Base-by-base conservation (phyloP, 2,888 invertebrate genomes). In the Philaethria dido region DNA sequence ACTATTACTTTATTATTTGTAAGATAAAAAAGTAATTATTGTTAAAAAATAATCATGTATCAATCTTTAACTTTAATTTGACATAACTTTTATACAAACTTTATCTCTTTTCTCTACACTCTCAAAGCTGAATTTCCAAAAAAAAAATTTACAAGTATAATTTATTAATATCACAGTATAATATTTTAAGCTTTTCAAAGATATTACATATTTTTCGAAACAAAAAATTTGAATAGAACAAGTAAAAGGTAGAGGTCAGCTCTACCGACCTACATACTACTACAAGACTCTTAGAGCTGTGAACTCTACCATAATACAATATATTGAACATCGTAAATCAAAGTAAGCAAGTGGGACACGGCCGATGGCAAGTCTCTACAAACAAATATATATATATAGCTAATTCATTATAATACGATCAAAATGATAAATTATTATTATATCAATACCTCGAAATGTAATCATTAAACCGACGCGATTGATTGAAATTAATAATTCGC, bases 271-370 rank as follows among this genome's bases (percentile, higher is more conserved):
- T 60, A 47, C 45, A 29, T 18, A 22, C 1, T n/a, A n/a, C n/a
- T n/a, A n/a, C n/a, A n/a, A 42, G 22, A 64, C 22, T 16, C 45
- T 45, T 48, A 42, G 59, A 59, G 57, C 42, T 25, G 42, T 48
- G 48, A 59, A 50, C 25, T 44, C 44, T 45, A 60, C 25, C 9
- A 42, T 45, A 60, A 60, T 33, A 13, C 33, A 60, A 60, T 33
- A 13, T 47, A 64, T 57, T 47, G 47, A 22, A 6, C 5, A 18
- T 64, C 52, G 52, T 62, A 52, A 22, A 54, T 63, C 44, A 44
- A 29, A 16, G 13, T 33, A 16, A 52, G 63, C 57, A 64, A 59
- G 48, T 64, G 25, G 48, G 39, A 39, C 64, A 64, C 59, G 64
- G 48, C 42, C 64, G 14, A 44, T 39, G 6, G 25, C 22, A 9